Conservation (phyloP, 2,888 invertebrate genomes). For the Priocnemis perturbator region DNA sequence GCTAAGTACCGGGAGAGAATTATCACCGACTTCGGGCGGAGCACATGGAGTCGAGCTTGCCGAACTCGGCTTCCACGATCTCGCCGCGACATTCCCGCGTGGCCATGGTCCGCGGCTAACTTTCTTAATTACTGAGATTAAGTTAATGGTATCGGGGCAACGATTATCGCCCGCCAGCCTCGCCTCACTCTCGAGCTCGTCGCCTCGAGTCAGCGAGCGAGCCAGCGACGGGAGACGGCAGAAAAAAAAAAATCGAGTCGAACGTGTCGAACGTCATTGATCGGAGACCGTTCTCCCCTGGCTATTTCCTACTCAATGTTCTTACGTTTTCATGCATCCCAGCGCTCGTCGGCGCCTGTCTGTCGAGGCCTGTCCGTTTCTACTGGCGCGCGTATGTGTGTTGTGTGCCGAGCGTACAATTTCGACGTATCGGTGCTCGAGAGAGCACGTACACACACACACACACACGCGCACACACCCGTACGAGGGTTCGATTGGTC, state of each 20-base stretch:
- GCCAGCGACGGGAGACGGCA: background rate
- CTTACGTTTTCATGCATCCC: no score
- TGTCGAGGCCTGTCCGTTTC: background rate
- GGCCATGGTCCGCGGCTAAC: conserved; percentile 62
- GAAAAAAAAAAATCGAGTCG: background rate
- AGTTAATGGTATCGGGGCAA: conserved; percentile 71
- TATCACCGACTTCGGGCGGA: conserved; percentile 63
- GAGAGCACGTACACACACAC: conserved; percentile 9
- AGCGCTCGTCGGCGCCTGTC: no score
- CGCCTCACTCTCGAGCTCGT: conserved; percentile 36
- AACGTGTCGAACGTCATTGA: no score
- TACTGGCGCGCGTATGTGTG: background rate
- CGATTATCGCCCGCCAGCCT: conserved; percentile 66
- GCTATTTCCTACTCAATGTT: conserved; percentile 2
- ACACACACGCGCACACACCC: conserved; percentile 6
- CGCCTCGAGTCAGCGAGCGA: background rate
- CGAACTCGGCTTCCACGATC: background rate
- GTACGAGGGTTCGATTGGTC: conserved; percentile 19
- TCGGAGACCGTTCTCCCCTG: no score
- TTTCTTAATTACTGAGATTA: conserved; percentile 74
- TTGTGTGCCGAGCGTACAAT: background rate
- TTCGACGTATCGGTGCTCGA: no score
- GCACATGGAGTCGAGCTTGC: conserved; percentile 16
- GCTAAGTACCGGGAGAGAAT: conserved; percentile 72
- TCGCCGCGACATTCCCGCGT: conserved; percentile 59